These are phyloP conservation scores for Peromyscus eremicus DNA, from an alignment of 2,797 vertebrate species.

Conservation along the genomic window DNA sequence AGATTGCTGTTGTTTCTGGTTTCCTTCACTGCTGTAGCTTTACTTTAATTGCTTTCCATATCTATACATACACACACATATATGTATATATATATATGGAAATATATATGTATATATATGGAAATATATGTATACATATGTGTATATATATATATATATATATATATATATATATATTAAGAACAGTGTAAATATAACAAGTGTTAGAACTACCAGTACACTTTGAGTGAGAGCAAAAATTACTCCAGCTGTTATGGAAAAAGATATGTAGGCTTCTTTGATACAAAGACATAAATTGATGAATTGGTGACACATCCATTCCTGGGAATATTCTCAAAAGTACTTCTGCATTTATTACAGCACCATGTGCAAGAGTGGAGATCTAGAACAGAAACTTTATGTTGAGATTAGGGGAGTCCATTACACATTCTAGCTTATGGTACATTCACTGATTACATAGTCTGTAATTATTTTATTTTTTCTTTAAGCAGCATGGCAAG, in stretches of 20 bases:
- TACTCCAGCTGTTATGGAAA: neutral
- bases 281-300: neutral
- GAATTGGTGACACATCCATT: neutral
- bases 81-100: too few species aligned
- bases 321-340: neutral
- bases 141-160: too few species aligned
- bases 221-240: neutral
- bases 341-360: neutral
- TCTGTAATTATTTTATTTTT: neutral
- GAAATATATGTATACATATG: too few species aligned
- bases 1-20: too few species aligned
- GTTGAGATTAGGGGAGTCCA: neutral
- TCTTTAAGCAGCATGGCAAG: neutral
- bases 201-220: neutral
- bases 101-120: too few species aligned
- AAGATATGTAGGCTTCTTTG: neutral
- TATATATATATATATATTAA: too few species aligned
- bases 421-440: neutral
- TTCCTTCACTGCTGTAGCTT: too few species aligned
- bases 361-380: neutral
- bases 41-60: too few species aligned
- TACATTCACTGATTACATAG: too few species aligned
- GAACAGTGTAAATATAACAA: neutral
- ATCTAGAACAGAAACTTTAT: neutral
- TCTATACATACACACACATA: too few species aligned